phyloP scores from a whole-genome alignment of 2,888 invertebrate species.

The Nomada ferruginata region DNA sequence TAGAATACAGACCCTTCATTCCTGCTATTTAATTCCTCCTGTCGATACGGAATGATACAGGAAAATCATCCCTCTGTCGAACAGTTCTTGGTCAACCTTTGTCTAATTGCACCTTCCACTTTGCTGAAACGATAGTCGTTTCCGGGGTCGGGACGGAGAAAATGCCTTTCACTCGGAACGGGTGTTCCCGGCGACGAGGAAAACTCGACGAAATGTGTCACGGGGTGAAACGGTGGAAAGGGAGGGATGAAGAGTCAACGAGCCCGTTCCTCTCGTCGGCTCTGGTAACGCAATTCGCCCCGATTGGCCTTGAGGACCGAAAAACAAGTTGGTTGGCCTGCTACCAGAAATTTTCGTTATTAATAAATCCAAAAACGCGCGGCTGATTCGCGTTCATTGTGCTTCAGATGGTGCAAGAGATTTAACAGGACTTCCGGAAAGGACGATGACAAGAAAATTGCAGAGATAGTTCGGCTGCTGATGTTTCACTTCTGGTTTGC shows the following conservation, averaged over 20 bases:
- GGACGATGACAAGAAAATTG: not conserved
- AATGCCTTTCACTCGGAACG: constrained; percentile 15
- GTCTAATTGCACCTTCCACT: constrained; percentile 25
- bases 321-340: constrained; percentile 65
- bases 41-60: constrained; percentile 27
- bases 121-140: constrained; percentile 18
- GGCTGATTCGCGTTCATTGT: constrained; percentile 43
- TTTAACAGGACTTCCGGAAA: not conserved
- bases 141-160: constrained; percentile 48
- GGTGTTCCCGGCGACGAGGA: constrained; percentile 32
- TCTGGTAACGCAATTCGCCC: constrained; percentile 44
- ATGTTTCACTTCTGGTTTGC: not conserved
- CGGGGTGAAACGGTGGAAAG: not conserved
- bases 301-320: constrained; percentile 68
- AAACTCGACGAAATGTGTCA: constrained; percentile 52
- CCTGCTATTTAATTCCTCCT: constrained; percentile 17
- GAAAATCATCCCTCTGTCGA: constrained; percentile 26
- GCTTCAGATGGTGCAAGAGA: not conserved
- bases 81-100: constrained; percentile 41
- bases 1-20: not conserved
- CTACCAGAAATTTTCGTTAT: constrained; percentile 54
- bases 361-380: constrained; percentile 59
- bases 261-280: constrained; percentile 51
- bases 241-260: constrained; percentile 49
- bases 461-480: not conserved